phyloP scores from a whole-genome alignment of 2,888 invertebrate genomes.

The Idaea dimidiata region DNA sequence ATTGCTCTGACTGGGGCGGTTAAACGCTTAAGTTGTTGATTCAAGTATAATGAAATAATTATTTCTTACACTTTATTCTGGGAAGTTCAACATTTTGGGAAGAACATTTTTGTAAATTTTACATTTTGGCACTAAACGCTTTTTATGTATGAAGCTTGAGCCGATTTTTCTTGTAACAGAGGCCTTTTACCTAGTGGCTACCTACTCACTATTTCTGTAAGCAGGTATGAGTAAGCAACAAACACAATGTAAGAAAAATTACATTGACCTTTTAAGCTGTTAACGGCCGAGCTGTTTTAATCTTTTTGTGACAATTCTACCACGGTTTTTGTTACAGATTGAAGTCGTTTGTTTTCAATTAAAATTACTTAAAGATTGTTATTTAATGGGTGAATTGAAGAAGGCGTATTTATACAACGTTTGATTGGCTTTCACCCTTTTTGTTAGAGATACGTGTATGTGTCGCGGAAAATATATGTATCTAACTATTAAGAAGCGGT shows the following conservation, averaged over 20 bases:
- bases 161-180: neutral
- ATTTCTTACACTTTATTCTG: no score
- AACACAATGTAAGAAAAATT: slow-evolving; percentile 1
- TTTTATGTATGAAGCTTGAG: neutral
- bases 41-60: no score
- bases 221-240: neutral
- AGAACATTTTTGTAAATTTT: no score
- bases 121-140: no score
- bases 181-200: neutral
- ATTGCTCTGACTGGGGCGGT: no score
- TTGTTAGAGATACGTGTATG: neutral
- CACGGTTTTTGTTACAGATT: slow-evolving; percentile 1
- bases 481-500: no score
- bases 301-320: neutral
- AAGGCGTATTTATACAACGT: neutral
- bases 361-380: neutral
- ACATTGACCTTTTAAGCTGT: neutral
- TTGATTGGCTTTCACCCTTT: neutral
- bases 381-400: neutral
- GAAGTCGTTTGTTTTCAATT: neutral
- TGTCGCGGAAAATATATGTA: neutral
- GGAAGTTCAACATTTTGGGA: no score
- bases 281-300: neutral
- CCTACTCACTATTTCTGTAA: neutral
- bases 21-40: no score